Base-by-base conservation (phyloP, 2,888 invertebrate genomes). In the Andrena fulva region DNA sequence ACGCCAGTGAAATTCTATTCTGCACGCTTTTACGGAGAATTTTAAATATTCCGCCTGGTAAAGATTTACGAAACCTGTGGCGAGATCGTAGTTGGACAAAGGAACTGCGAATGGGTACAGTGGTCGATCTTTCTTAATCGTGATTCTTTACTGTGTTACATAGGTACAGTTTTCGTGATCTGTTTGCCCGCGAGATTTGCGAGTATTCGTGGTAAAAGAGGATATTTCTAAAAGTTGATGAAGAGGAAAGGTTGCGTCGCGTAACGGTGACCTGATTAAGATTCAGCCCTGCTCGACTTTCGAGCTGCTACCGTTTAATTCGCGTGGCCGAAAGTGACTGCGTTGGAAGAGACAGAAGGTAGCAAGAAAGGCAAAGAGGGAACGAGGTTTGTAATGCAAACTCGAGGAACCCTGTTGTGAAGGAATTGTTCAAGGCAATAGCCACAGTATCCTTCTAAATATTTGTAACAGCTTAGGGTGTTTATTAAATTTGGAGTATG, bases 281-380 rank as follows among this genome's bases (percentile, higher is more conserved):
- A 80, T 84, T 82, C 68, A 72, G 20, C 35, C 52, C 33, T 69
- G 82, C 54, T 76, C 77, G 77, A 82, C 82, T 85, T 82, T 80
- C 75, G 35, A 33, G 66, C 42, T 68, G 67, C 73, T 85, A 83
- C 86, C 66, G 83, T 78, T 86, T 86, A 80, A 83, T 86, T 86
- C 76, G 33, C 63, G 62, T 33, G 35, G 71, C 79, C 82, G 85
- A 82, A 85, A 85, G 64, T 82, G 75, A 42, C 42, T 42, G 42
- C 1, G 4, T 16, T 42, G 56, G 24, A 24, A 60, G 54, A 24
- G 42, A 52, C 29, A 33, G 71, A 56, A 72, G 27, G n/a, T 27
- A 29, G 42, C n/a, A 29, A 42, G 12, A 42, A 27, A 35, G 31
- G 12, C 6, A 31, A 68, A 75, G 35, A 48, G 69, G 48, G 24